Evolutionary conservation across 2,888 invertebrate species (phyloP), one percentile per base, ranked within the genome.

Genomic region (Cryptops parisi): DNA sequence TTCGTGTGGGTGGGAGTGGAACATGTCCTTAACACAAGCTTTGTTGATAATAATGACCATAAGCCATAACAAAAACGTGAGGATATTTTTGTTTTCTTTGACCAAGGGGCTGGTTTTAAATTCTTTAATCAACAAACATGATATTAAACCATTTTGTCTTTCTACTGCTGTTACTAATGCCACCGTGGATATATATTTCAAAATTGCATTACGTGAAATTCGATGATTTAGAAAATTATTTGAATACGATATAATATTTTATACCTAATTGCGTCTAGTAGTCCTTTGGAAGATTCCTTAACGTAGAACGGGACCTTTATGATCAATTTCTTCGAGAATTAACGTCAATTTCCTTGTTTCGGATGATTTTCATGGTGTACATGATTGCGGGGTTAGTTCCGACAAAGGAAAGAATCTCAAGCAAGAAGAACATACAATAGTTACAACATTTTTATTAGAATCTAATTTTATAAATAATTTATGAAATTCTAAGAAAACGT

Each of bases 361-460:
- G 4, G 26, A 47, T 47, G 15, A 24, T 15, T 9, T 54, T 46
- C 41, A 51, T 12, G 26, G 45, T 22, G 41, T 40, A 51, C 6
- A 51, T 6, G 22, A 49, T 47, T 19, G 56, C 23, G 12, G 54
- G 54, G 41, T 54, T 54, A 19, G 56, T 56, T 4, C 56, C 56
- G 17, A 38, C 33, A 24, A 50, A 27, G 27, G 46, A 38, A 46
- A 56, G 22, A 38, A 27, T 33, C 27, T 50, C 38, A 25, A 47
- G 27, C 12, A 15, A 5, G 27, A 24, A n/a, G 27, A n/a, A 15
- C 17, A 25, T 47, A 21, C 3, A 27, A n/a, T n/a, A n/a, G n/a
- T n/a, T 22, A 46, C 38, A 48, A 23, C 17, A 26, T n/a, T n/a
- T n/a, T n/a, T n/a, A n/a, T n/a, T n/a, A n/a, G n/a, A n/a, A n/a